Base-by-base conservation (phyloP, 2,113 vertebrate species). In the Tylochromis polylepis region DNA sequence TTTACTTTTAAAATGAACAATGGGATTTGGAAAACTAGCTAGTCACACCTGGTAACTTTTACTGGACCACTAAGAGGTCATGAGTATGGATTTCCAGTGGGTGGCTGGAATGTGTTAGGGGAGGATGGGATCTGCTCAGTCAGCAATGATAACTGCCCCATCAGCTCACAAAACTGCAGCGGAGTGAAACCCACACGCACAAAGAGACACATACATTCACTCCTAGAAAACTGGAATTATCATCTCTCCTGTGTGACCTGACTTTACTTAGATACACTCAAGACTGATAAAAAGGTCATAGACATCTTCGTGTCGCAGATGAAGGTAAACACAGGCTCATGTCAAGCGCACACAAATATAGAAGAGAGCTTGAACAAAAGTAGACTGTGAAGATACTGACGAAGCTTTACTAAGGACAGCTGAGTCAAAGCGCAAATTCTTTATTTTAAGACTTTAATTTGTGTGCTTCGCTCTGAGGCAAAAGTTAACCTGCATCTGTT, bases 91-190 rank as follows among this genome's bases (percentile, higher is more conserved):
- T 90, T 89, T 81, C 57, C 81, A 86, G 88, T 72, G 84, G 87
- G 88, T 62, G 87, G 81, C 75, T 67, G 87, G 43, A 77, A 72
- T 46, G 62, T 79, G 79, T 57, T 14, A 36, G 27, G 72, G 51
- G 43, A 83, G 79, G 88, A 59, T 18, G 20, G 3, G 31, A 80
- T 85, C 80, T 86, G 91, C 91, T 79, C 88, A 34, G 77, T 93
- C 90, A 90, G 91, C 89, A 85, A 78, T 43, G 87, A 85, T 89
- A 91, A 92, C 86, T 87, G 90, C 90, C 89, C 89, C 79, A 88
- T 93, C 86, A 93, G 89, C 89, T 91, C 77, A 29, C 86, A 85
- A 90, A 91, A 87, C 79, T 56, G 81, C 75, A 84, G 80, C 8
- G 36, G 85, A 90, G 82, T 79, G 58, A 89, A 87, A 86, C 89